Conservation (phyloP, 35 echinoderm and acorn worm genomes). For the Ophiothrix spiculata region DNA sequence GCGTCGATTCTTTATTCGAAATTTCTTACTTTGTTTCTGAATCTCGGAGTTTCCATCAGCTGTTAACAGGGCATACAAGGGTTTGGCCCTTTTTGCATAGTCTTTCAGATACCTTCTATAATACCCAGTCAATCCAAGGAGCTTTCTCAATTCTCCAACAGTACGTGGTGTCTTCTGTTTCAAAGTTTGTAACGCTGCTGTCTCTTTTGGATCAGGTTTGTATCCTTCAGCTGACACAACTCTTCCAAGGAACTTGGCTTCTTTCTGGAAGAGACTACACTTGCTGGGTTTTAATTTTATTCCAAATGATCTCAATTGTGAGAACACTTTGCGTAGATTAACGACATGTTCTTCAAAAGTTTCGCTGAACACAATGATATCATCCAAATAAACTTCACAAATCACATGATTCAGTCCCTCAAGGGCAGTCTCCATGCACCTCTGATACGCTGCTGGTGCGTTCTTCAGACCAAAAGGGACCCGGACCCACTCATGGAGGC, state of each 20-base stretch:
- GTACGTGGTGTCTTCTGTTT: slow-evolving; percentile 40
- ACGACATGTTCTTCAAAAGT: slow-evolving; percentile 50
- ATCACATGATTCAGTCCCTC: slow-evolving; percentile 53
- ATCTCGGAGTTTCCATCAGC: neutral
- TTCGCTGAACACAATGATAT: slow-evolving; percentile 57
- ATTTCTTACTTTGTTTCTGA: neutral
- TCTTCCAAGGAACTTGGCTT: slow-evolving; percentile 32
- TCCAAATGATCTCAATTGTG: slow-evolving; percentile 26
- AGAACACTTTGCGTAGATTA: slow-evolving; percentile 8
- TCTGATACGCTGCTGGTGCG: slow-evolving; percentile 63
- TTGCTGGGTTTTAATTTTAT: slow-evolving; percentile 55
- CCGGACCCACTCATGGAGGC: slow-evolving; percentile 62
- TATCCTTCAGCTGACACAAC: slow-evolving; percentile 43
- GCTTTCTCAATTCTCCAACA: slow-evolving; percentile 45
- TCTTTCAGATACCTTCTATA: slow-evolving; percentile 37
- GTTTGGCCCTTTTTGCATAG: slow-evolving; percentile 47
- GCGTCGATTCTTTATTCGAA: neutral
- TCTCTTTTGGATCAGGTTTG: slow-evolving; percentile 41
- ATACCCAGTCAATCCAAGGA: slow-evolving; percentile 53
- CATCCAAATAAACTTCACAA: slow-evolving; percentile 67
- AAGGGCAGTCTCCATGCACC: slow-evolving; percentile 51
- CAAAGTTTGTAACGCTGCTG: slow-evolving; percentile 25
- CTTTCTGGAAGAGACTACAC: slow-evolving; percentile 33
- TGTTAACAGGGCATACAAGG: slow-evolving; percentile 39
- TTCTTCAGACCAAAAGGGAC: slow-evolving; percentile 73